These are phyloP conservation scores for Caenorhabditis becei DNA, from an alignment of 2,888 invertebrate genomes.

Conservation along the genomic window DNA sequence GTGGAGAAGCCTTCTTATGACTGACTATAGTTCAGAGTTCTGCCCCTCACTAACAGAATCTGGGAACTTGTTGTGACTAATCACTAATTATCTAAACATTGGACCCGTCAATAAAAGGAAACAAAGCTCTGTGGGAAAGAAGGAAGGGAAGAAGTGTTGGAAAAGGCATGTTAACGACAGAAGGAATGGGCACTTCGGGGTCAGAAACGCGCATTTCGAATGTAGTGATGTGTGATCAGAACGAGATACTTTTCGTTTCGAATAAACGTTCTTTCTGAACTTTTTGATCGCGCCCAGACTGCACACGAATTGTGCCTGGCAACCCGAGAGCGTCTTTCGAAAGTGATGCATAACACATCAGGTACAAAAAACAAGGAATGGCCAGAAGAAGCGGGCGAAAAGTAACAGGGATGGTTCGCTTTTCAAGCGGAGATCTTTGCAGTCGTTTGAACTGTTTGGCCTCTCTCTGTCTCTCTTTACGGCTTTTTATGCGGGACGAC, in stretches of 20 bases:
- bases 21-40: too few species aligned
- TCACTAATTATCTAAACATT: too few species aligned
- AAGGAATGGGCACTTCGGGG: constrained; percentile 6
- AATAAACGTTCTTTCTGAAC: not conserved
- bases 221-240: not conserved
- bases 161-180: not conserved
- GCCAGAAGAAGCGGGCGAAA: not conserved
- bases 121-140: constrained; percentile 25
- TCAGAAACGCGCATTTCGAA: not conserved
- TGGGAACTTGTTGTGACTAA: too few species aligned
- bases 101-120: too few species aligned
- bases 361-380: not conserved
- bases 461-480: not conserved
- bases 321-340: constrained; percentile 3
- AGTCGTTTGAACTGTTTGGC: not conserved
- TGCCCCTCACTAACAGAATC: too few species aligned
- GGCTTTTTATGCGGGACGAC: not conserved
- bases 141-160: not conserved
- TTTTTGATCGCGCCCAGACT: not conserved
- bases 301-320: not conserved
- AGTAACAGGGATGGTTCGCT: not conserved
- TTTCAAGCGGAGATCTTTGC: not conserved
- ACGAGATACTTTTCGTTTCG: not conserved
- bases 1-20: too few species aligned
- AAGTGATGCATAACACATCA: constrained; percentile 7